phyloP scores from a whole-genome alignment of 2,113 vertebrate genomes.

The Electrona antarctica region DNA sequence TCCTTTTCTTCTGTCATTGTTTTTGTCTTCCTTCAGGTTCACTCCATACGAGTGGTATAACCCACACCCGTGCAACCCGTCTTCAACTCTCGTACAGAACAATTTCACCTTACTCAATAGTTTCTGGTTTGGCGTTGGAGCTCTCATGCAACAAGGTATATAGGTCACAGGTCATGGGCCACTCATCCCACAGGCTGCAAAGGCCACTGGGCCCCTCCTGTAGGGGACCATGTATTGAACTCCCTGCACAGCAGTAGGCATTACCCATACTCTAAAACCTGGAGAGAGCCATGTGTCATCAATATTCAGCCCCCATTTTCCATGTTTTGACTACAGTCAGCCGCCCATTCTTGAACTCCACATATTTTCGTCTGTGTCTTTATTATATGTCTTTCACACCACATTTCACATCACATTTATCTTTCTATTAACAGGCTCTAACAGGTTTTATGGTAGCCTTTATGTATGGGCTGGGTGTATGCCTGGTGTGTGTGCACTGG shows the following conservation, averaged over 20 bases:
- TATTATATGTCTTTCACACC: neutral
- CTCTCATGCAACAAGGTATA: conserved; percentile 99
- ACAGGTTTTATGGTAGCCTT: conserved; percentile 70
- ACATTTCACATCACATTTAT: neutral
- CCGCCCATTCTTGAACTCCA: neutral
- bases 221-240: neutral
- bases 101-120: conserved; percentile 99
- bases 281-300: conserved; percentile 22
- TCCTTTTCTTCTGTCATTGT: conserved; percentile 42
- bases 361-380: neutral
- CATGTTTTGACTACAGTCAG: neutral
- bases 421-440: conserved; percentile 12
- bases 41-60: conserved; percentile 99
- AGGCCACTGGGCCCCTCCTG: conserved; percentile 70
- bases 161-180: conserved; percentile 72
- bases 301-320: conserved; percentile 20
- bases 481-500: neutral
- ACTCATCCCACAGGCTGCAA: conserved; percentile 82
- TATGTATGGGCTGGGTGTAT: conserved; percentile 13
- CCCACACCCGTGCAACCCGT: conserved; percentile 96
- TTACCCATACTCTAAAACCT: conserved; percentile 70
- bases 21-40: conserved; percentile 85
- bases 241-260: neutral
- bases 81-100: conserved; percentile 97
- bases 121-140: conserved; percentile 99